These are phyloP conservation scores for Chelonus formosanus DNA, from an alignment of 2,888 invertebrate genomes.

Conservation along the genomic window DNA sequence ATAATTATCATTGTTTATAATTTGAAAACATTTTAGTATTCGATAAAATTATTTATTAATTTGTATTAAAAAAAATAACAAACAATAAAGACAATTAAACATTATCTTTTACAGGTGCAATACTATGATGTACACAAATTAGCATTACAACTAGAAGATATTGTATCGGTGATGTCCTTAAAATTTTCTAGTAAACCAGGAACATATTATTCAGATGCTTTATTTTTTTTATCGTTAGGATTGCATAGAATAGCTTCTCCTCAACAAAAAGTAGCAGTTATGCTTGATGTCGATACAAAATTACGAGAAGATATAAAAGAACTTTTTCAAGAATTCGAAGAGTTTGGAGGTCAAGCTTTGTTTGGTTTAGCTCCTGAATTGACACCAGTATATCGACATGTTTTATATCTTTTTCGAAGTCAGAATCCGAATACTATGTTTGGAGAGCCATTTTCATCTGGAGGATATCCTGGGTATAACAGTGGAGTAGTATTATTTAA, in stretches of 20 bases:
- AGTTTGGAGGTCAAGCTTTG: slow-evolving; percentile 71
- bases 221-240: slow-evolving; percentile 81
- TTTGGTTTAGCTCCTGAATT: slow-evolving; percentile 79
- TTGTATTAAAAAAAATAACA: no score
- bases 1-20: not conserved
- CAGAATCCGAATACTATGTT: slow-evolving; percentile 72
- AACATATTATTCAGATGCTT: slow-evolving; percentile 79
- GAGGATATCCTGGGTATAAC: slow-evolving; percentile 80
- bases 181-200: slow-evolving; percentile 77
- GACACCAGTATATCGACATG: slow-evolving; percentile 82
- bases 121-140: slow-evolving; percentile 73
- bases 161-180: slow-evolving; percentile 74
- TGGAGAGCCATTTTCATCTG: slow-evolving; percentile 67
- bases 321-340: slow-evolving; percentile 74
- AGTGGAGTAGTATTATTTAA: slow-evolving; percentile 81
- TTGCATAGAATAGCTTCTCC: slow-evolving; percentile 74
- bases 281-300: slow-evolving; percentile 82
- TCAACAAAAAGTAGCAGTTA: slow-evolving; percentile 71
- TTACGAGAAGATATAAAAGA: slow-evolving; percentile 74
- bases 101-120: slow-evolving; percentile 61
- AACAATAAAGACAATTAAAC: not conserved
- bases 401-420: slow-evolving; percentile 74
- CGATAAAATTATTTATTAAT: no score
- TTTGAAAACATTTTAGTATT: no score
- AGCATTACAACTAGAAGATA: slow-evolving; percentile 70